Base-by-base conservation (phyloP, 2,113 vertebrate genomes). In the Anas platyrhynchos region DNA sequence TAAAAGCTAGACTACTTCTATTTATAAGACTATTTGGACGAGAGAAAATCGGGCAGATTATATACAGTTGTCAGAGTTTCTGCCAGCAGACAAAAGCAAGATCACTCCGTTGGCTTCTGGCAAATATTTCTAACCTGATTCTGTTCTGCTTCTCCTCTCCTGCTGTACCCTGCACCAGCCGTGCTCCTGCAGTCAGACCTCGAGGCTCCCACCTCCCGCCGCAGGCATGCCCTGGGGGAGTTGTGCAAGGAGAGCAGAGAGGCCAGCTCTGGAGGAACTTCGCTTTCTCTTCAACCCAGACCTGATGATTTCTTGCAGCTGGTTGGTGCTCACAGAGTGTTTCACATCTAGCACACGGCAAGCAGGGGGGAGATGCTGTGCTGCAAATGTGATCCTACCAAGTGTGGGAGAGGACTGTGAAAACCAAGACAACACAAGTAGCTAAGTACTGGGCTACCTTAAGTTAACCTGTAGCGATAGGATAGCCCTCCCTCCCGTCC, bases 81-180 rank as follows among this genome's bases (percentile, higher is more conserved):
- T 94, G 80, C 78, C 88, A 82, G 74, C 80, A 72, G 93, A 93
- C 81, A 74, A 90, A 93, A 83, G 52, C 87, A 79, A 81, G 86
- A 75, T 71, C 43, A 11, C 32, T 77, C 29, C 65, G 9, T 15
- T 86, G 83, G 77, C 62, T 94, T 67, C 73, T 88, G 83, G 62
- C n/a, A 61, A 65, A 44, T 36, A 9, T 63, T 90, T 81, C 73
- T 81, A 38, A 46, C 29, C 38, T 14, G 23, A 16, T 72, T 18
- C 59, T 6, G 1, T 55, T 62, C 44, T 91, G 72, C 65, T 66
- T 61, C 58, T 89, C 72, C 46, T 69, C 36, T 78, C 32, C 48
- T 17, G 43, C 27, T 41, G 1, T 23, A 9, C 16, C 11, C 41
- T 48, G 62, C 67, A 66, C 68, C 62, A 29, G 7, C 1, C 1